phyloP scores from a whole-genome alignment of 2,888 invertebrate genomes.

The Dynastes hyllus region DNA sequence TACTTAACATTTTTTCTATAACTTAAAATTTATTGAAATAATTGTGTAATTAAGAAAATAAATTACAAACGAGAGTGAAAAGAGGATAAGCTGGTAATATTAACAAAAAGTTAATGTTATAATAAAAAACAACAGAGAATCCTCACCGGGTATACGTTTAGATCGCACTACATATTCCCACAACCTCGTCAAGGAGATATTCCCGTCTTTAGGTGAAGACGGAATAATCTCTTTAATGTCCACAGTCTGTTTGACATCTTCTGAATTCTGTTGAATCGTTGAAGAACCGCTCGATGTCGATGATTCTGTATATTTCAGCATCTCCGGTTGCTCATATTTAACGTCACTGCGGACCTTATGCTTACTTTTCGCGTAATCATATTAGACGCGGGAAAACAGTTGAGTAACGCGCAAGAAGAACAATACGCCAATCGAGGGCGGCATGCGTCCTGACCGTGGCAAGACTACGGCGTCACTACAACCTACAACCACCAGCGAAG shows the following conservation, averaged over 20 bases:
- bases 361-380: slow-evolving; percentile 23
- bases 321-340: slow-evolving; percentile 5
- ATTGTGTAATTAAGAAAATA: too few relatives aligned
- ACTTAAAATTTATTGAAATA: too few relatives aligned
- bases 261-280: slow-evolving; percentile 28
- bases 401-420: slow-evolving; percentile 18
- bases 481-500: slow-evolving; percentile 14
- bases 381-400: slow-evolving; percentile 30
- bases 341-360: slow-evolving; percentile 10
- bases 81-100: too few relatives aligned
- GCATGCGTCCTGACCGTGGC: slow-evolving; percentile 11
- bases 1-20: too few relatives aligned
- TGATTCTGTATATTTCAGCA: slow-evolving; percentile 49
- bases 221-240: slow-evolving; percentile 27
- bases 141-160: slow-evolving; percentile 77
- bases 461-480: slow-evolving; percentile 16
- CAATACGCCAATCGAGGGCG: slow-evolving; percentile 6
- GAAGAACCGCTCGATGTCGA: slow-evolving; percentile 23
- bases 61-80: too few relatives aligned
- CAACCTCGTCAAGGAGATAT: slow-evolving; percentile 79
- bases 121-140: background rate
- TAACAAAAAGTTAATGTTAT: background rate
- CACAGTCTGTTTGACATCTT: background rate
- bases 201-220: slow-evolving; percentile 57
- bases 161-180: slow-evolving; percentile 88